These are phyloP conservation scores for Galago senegalensis DNA, from an alignment of 2,797 vertebrate genomes.

Conservation along the genomic window DNA sequence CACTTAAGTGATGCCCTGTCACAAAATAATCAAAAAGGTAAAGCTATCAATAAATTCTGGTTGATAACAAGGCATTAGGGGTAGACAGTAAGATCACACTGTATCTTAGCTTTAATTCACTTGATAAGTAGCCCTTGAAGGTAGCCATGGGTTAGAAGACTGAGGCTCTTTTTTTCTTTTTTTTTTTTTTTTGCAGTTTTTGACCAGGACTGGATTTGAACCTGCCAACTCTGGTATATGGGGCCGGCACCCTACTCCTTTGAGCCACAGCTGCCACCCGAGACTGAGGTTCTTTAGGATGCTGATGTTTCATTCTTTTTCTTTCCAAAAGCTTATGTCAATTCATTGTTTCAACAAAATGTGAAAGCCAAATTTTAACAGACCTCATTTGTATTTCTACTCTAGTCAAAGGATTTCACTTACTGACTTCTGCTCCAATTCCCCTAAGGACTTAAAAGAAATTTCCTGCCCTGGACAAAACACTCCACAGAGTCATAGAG, in stretches of 20 bases:
- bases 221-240: too few species aligned
- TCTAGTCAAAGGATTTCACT: not conserved
- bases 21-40: constrained; percentile 1
- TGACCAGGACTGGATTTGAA: too few species aligned
- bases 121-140: not conserved
- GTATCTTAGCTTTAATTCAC: not conserved
- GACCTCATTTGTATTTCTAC: constrained; percentile 5
- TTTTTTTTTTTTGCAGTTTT: too few species aligned
- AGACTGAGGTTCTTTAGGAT: not conserved
- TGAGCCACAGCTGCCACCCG: too few species aligned
- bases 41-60: not conserved
- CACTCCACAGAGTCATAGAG: constrained; percentile 15
- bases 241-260: too few species aligned
- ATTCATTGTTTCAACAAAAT: constrained; percentile 20
- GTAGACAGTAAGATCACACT: not conserved
- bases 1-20: not conserved
- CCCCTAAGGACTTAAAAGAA: not conserved
- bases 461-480: not conserved
- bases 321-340: not conserved
- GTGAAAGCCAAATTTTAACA: not conserved
- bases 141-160: not conserved
- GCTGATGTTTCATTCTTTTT: not conserved
- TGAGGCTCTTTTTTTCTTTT: not conserved
- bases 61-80: not conserved
- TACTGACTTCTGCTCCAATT: not conserved